phyloP scores from a whole-genome alignment of 2,113 vertebrate genomes.

The Nerophis ophidion region DNA sequence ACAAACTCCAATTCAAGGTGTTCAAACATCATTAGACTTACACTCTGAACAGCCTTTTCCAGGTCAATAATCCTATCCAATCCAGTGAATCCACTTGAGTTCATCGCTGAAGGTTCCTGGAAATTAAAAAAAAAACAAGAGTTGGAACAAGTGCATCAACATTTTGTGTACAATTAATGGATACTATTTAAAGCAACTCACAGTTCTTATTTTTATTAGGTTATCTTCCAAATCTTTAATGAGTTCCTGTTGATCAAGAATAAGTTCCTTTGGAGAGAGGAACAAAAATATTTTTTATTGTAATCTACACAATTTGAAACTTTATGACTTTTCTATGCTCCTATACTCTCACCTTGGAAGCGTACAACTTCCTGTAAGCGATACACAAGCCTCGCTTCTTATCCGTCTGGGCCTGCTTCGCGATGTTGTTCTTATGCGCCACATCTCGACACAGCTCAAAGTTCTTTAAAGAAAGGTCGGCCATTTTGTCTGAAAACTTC shows the following conservation, averaged over 20 bases:
- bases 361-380: slow-evolving; percentile 85
- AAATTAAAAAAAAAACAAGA: not conserved
- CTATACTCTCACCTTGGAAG: slow-evolving; percentile 78
- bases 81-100: slow-evolving; percentile 52
- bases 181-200: slow-evolving; percentile 49
- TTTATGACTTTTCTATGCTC: not conserved
- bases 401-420: slow-evolving; percentile 86
- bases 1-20: not conserved
- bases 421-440: slow-evolving; percentile 87
- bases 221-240: slow-evolving; percentile 81
- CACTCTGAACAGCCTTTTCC: slow-evolving; percentile 75
- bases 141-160: not conserved
- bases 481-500: slow-evolving; percentile 79
- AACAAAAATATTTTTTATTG: slow-evolving; percentile 17
- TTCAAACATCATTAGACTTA: slow-evolving; percentile 41
- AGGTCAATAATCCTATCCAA: slow-evolving; percentile 75
- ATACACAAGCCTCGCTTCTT: slow-evolving; percentile 86
- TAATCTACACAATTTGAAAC: not conserved
- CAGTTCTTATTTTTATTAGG: slow-evolving; percentile 76
- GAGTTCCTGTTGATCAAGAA: slow-evolving; percentile 80
- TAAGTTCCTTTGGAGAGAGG: slow-evolving; percentile 81
- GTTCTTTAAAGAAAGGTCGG: slow-evolving; percentile 86
- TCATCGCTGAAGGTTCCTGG: not conserved
- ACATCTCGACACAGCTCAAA: slow-evolving; percentile 91
- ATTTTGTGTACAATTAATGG: not conserved